A percentile compares a stretch with the other conserved stretches of the same genome.
phyloP scores from a whole-genome alignment of 2,113 vertebrate species.

The Bubalus kerabau region DNA sequence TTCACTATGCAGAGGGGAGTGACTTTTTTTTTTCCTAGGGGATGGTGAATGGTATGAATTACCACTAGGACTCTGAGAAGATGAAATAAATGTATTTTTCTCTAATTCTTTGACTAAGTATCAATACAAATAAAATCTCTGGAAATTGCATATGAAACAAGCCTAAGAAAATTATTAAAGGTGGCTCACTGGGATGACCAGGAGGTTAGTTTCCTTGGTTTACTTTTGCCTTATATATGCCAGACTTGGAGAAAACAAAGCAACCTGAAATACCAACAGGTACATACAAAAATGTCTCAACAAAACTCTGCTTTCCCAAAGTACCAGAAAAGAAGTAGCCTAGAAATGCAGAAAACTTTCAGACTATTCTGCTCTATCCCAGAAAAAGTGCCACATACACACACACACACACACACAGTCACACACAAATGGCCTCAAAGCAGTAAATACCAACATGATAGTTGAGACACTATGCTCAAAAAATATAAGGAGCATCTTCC shows the following conservation, averaged over 20 bases:
- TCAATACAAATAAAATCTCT: neutral
- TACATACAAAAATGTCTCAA: neutral
- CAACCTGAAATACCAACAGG: neutral
- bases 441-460: neutral
- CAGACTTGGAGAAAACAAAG: neutral
- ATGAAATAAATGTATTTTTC: neutral
- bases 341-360: neutral
- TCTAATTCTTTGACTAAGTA: neutral
- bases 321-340: neutral
- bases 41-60: neutral
- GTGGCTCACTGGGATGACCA: neutral
- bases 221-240: neutral
- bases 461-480: neutral
- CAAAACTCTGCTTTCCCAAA: neutral
- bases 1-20: fast-evolving
- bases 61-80: neutral
- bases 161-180: neutral
- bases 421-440: too few relatives aligned
- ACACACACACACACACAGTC: too few relatives aligned
- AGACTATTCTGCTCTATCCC: neutral
- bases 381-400: neutral
- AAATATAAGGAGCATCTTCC: neutral
- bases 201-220: neutral
- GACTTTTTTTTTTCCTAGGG: neutral
- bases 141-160: neutral